Conservation (phyloP, 2,797 vertebrate species). For the Acipenser ruthenus region DNA sequence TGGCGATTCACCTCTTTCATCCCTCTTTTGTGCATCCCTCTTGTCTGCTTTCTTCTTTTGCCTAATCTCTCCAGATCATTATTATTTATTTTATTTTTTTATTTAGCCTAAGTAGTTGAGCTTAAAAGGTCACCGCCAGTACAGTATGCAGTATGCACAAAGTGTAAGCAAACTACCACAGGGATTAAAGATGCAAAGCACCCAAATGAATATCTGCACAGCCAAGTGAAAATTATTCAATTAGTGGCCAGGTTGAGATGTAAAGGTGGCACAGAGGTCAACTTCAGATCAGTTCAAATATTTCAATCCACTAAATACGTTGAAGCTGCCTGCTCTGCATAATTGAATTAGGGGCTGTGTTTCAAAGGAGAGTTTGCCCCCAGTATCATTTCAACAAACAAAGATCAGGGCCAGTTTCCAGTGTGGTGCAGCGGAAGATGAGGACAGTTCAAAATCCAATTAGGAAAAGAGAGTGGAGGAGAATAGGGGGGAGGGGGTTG, state of each 20-base stretch:
- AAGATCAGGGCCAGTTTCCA: slow-evolving; percentile 11
- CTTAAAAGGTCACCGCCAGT: slow-evolving; percentile 20
- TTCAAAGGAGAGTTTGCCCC: slow-evolving; percentile 19
- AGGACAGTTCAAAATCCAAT: slow-evolving; percentile 19
- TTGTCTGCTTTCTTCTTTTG: not conserved
- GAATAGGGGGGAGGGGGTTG: slow-evolving; percentile 28
- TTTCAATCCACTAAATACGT: slow-evolving; percentile 26
- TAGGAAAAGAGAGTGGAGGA: slow-evolving; percentile 27
- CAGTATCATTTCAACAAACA: slow-evolving; percentile 26
- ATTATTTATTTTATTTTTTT: too few relatives aligned
- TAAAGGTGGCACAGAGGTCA: slow-evolving; percentile 28
- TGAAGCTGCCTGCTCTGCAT: slow-evolving; percentile 23
- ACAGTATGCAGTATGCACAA: slow-evolving; percentile 8
- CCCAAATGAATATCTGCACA: slow-evolving; percentile 2
- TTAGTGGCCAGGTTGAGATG: slow-evolving; percentile 16
- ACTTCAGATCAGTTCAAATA: slow-evolving; percentile 21
- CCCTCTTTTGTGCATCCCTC: not conserved
- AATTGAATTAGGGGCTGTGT: slow-evolving; percentile 18
- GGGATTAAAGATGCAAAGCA: slow-evolving; percentile 16
- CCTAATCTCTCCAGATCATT: slow-evolving; percentile 5
- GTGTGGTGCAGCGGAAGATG: slow-evolving; percentile 22
- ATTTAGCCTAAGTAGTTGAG: not conserved
- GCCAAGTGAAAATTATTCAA: slow-evolving; percentile 8
- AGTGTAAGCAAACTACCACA: not conserved
- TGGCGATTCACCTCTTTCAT: not conserved